Base-by-base conservation (phyloP, 2,888 invertebrate species). In the Diabrotica balteata region DNA sequence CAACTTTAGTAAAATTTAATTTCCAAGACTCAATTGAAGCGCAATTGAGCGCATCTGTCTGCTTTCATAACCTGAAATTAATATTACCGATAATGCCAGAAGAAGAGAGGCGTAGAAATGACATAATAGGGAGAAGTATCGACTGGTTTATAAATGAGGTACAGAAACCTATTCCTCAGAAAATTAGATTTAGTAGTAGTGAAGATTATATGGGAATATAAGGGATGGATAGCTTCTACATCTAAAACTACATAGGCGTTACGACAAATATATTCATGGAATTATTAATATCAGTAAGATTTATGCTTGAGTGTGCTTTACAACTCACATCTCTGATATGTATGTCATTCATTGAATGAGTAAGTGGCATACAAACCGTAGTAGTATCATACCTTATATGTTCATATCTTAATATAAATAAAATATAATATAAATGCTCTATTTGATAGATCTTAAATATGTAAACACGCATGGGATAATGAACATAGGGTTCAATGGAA, bases 121-220 rank as follows among this genome's bases (percentile, higher is more conserved):
- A 59, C 53, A 53, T 63, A 61, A 61, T 67, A 42, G 47, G 47
- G 32, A 53, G 53, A 53, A 60, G 47, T 66, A 53, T 63, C 58
- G 79, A 79, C 79, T 78, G 69, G 77, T 77, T 78, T 79, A 79
- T 80, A 80, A 80, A 80, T 79, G 78, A 77, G 74, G 79, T 76
- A 51, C 50, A 44, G 59, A 79, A 80, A 79, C 79, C 79, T 79
- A 80, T 80, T 78, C 78, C 78, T 78, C 76, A 79, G 79, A 80
- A 80, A 79, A 81, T 80, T 80, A 79, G 77, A 79, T 81, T 75
- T 78, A 78, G 78, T 80, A 78, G 78, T 80, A 50, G 73, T 73
- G 75, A 69, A 77, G 78, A 78, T 78, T 79, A 79, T 78, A 76
- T 75, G 74, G 72, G 7, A 57, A 57, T 44, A 47, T 47, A 47